Base-by-base conservation (phyloP, 1,140 invertebrate genomes). In the Zeugodacus cucurbitae region DNA sequence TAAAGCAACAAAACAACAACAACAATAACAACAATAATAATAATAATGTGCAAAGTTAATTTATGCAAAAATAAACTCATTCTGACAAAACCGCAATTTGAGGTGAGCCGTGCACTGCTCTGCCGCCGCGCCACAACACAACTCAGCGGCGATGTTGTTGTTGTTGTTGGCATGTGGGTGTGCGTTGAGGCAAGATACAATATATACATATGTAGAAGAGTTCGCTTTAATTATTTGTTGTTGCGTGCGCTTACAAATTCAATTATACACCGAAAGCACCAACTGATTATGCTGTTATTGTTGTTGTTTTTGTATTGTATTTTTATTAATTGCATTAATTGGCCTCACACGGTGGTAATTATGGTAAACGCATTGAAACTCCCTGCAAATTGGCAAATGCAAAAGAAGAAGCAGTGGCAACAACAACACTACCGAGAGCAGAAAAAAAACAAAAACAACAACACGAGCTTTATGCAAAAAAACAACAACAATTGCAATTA, bases 321-420 rank as follows among this genome's bases (percentile, higher is more conserved):
- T 82, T 44, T 82, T 41, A 82, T 48, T 82, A 82, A 82, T 82
- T 82, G 74, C 74, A 82, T 82, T 82, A 82, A 82, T 82, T 82
- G 74, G 41, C 74, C 74, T 82, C 74, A 82, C 74, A 82, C 74
- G 74, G 74, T 41, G 74, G 74, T 82, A 82, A 82, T 82, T 82
- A 82, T 82, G 37, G 37, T 34, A n/a, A 37, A 44, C 3, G 32
- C 70, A 41, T 41, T 41, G 70, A 2, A n/a, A 37, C 70, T 41
- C 70, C 20, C 29, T n/a, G 37, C 70, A 32, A 34, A 48, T 82
- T 82, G 41, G 74, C 74, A 44, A 78, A 78, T 26, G n/a, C 34
- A 82, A 48, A 41, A 29, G 74, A 41, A 29, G 74, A 48, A 3
- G 48, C 37, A 44, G 32, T 11, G n/a, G n/a, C 74, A 54, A 29